Conservation (phyloP, 2,113 vertebrate species). For the Perccottus glenii region DNA sequence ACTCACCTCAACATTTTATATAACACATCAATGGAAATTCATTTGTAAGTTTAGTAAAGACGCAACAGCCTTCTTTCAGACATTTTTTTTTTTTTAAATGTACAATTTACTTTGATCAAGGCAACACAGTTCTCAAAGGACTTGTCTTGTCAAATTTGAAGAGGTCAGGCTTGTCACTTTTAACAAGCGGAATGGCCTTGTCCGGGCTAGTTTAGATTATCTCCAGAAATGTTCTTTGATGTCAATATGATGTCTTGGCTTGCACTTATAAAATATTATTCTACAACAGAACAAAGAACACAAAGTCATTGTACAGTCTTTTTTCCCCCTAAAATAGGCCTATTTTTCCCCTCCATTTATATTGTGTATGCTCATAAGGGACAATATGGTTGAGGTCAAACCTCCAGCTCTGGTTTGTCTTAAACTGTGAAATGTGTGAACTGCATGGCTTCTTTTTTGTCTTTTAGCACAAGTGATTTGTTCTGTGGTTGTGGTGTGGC, state of each 20-base stretch:
- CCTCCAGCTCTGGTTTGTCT: slow-evolving; percentile 34
- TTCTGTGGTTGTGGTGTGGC: slow-evolving; percentile 46
- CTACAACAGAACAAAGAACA: slow-evolving; percentile 50
- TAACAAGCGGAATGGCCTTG: slow-evolving; percentile 55
- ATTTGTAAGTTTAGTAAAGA: slow-evolving; percentile 21
- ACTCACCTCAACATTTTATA: slow-evolving; percentile 26
- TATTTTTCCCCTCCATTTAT: no score
- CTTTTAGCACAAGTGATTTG: slow-evolving; percentile 21
- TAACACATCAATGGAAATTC: slow-evolving; percentile 21
- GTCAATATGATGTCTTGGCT: slow-evolving; percentile 15
- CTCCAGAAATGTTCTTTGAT: slow-evolving; percentile 45
- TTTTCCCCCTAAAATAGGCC: not conserved
- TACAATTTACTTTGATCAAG: slow-evolving; percentile 44
- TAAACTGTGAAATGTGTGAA: slow-evolving; percentile 12
- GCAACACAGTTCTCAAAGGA: slow-evolving; percentile 31
- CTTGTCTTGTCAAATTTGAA: slow-evolving; percentile 46
- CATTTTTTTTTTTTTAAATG: not conserved
- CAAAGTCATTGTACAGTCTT: slow-evolving; percentile 12
- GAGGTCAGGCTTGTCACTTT: slow-evolving; percentile 44
- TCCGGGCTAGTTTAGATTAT: slow-evolving; percentile 42
- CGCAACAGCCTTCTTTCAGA: slow-evolving; percentile 16
- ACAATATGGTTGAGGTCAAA: slow-evolving; percentile 64
- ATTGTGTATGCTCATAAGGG: slow-evolving; percentile 60
- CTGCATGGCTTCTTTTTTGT: slow-evolving; percentile 61
- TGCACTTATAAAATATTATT: slow-evolving; percentile 41